Evolutionary conservation across 2,888 invertebrate species (phyloP), one percentile per base, ranked within the genome.

Genomic region (Thumatha senex): DNA sequence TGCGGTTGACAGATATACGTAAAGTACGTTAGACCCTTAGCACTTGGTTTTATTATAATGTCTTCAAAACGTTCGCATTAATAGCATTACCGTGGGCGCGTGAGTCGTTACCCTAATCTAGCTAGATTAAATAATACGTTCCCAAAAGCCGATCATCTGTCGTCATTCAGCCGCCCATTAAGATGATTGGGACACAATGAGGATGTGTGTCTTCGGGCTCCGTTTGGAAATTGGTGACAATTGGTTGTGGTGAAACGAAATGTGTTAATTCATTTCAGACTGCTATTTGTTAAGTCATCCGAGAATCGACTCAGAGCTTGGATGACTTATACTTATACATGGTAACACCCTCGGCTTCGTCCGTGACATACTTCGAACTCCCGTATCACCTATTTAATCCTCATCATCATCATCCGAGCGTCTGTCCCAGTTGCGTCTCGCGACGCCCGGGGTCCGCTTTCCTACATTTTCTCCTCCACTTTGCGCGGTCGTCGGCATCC

Each of bases 141-240:
- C 54, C 61, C 56, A 51, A 66, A 66, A 61, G 45, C 54, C 61
- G 49, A 67, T 61, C 57, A 38, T 38, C 57, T 53, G 59, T 44
- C 39, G 24, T 49, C 49, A 60, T 70, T 72, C 58, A 54, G 44
- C 33, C 12, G 55, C 7, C 61, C 48, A 71, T 74, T 71, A 71
- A 45, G 56, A 70, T 63, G 61, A 70, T 70, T 67, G 65, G 50
- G 2, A 51, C 34, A 50, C 67, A 72, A 79, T 74, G 63, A 74
- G 79, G 76, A 77, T 70, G 74, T 65, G 57, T 69, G 18, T 56
- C 51, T 48, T 47, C 56, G 30, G 12, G 14, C 12, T 35, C 56
- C 50, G 57, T 67, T 64, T 56, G 64, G 62, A 67, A 74, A 78
- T 77, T 72, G 68, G 52, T 45, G 45, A 45, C 66, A 74, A 80